Percentiles rank a stretch among this genome's conserved stretches.
These are phyloP conservation scores for Portunus trituberculatus DNA, from an alignment of 1,140 invertebrate genomes.

Conservation along the genomic window DNA sequence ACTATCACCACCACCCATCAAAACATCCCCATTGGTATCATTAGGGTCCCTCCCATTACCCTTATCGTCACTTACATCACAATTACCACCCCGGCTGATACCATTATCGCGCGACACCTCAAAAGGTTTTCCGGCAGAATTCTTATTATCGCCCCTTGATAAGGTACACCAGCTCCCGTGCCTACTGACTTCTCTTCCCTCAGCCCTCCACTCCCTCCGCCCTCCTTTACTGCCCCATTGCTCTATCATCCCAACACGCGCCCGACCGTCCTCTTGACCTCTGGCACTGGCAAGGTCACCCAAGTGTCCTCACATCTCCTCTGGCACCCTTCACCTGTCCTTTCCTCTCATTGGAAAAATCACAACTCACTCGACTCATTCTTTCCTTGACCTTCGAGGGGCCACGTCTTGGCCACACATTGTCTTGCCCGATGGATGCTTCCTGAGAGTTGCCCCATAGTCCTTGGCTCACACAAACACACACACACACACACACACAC, in stretches of 20 bases:
- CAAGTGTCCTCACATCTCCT: neutral
- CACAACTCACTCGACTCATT: neutral
- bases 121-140: slow-evolving; percentile 21
- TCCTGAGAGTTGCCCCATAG: neutral
- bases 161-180: neutral
- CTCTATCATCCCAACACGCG: neutral
- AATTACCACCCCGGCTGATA: slow-evolving; percentile 10
- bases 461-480: neutral
- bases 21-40: neutral
- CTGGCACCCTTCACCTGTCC: neutral
- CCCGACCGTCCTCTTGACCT: neutral
- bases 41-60: neutral
- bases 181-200: too few species aligned
- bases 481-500: too few species aligned
- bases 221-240: neutral
- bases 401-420: neutral
- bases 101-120: neutral
- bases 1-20: neutral
- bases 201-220: neutral
- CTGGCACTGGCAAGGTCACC: neutral
- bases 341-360: slow-evolving; percentile 13
- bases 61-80: neutral
- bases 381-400: neutral
- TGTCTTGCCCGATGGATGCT: neutral
- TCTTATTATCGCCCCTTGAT: neutral